Evolutionary conservation across 2,888 invertebrate species (phyloP), one percentile per base, ranked within the genome.

Genomic region (Tridacna crocea): DNA sequence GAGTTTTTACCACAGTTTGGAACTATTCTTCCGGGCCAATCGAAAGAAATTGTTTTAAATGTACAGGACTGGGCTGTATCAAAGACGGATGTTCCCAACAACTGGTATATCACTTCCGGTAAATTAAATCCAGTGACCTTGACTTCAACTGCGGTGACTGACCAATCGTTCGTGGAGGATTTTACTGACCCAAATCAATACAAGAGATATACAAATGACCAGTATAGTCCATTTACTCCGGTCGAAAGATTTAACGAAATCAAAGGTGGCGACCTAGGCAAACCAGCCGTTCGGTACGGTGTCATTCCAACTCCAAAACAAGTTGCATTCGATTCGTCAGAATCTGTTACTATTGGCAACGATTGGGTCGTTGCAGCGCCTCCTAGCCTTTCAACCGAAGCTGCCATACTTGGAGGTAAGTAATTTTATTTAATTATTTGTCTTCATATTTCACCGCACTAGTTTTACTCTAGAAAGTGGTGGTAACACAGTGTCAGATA

Each of bases 61-160:
- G 89, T 88, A 24, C 88, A 91, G 75, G 90, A 90, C 65, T 91
- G 90, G 90, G 88, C 87, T 0, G 91, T 92, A 0, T 82, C 91
- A 0, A 88, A 88, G 60, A 90, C 90, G 0, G 92, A 92, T 75
- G 74, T 85, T 2, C 85, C 89, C 47, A 90, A 89, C n/a, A 91
- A 91, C 76, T 92, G 91, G 91, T 90, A 89, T 27, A 77, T 91
- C 12, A 79, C 86, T 11, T 83, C 88, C 0, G 79, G 83, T 10
- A 87, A 87, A 0, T 70, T 89, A 22, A 72, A 68, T 1, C 84
- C 91, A 2, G 81, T 81, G 4, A 80, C 87, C 77, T 85, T 84
- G 12, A 79, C 88, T 15, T 66, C 83, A 11, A 90, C 88, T 47
- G 87, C 89, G 0, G 86, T 81, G 0, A 83, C 80, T 0, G 89